Percentiles rank a stretch among this genome's conserved stretches.
Conservation (phyloP, 2,797 vertebrate species). For the Jordanella pulchra region DNA sequence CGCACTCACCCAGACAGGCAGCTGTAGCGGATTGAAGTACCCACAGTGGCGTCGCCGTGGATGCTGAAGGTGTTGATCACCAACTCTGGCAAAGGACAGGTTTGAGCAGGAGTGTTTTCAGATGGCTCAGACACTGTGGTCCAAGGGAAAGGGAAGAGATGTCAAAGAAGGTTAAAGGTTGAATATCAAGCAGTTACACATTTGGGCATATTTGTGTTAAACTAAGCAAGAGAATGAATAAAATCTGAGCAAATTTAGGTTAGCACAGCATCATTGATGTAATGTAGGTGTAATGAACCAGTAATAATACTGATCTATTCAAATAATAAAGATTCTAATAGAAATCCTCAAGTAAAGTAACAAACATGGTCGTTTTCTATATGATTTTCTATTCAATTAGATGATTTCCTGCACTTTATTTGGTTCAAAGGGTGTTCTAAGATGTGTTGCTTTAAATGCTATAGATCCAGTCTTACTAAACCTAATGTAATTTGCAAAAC, state of each 20-base stretch:
- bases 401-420: not conserved
- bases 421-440: not conserved
- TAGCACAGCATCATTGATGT: not conserved
- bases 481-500: not conserved
- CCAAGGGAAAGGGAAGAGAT: constrained; percentile 2
- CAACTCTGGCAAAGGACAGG: constrained; percentile 72
- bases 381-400: too few species aligned
- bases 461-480: not conserved
- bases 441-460: not conserved
- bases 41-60: constrained; percentile 65
- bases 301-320: not conserved
- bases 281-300: not conserved
- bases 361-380: not conserved
- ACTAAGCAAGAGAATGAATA: not conserved
- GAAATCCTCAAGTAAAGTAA: not conserved
- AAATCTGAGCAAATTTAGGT: not conserved
- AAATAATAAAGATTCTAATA: not conserved
- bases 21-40: constrained; percentile 76
- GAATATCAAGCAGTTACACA: not conserved
- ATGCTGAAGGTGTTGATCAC: constrained; percentile 70
- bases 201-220: not conserved
- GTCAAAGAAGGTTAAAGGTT: not conserved
- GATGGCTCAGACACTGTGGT: constrained; percentile 46
- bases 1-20: constrained; percentile 81
- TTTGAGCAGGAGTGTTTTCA: constrained; percentile 24